Evolutionary conservation across 2,888 invertebrate species (phyloP), one percentile per base, ranked within the genome.

Genomic region (Onthophagus sagittarius): DNA sequence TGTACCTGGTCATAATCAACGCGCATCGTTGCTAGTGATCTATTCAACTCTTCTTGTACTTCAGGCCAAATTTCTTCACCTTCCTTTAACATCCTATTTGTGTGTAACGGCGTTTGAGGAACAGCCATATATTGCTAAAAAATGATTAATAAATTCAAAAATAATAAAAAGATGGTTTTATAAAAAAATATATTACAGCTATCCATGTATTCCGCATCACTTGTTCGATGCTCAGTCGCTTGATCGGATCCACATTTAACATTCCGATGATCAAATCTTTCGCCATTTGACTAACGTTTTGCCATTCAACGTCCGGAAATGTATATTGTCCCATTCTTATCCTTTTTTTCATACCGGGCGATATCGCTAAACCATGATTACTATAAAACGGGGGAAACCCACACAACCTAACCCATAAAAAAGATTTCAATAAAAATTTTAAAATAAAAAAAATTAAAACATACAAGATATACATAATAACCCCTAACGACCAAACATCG

Each of bases 321-420:
- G 97, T 97, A 85, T 98, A 99, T 84, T 99, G 97, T 0, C 99
- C 99, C 70, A 96, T 91, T 79, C 98, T 90, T 81, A 98, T 98
- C 76, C 97, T 89, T 85, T 94, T 97, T 85, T 99, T 99, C 99
- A 99, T 99, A 4, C 99, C 99, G 0, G 99, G 99, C 0, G 98
- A 98, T 84, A 99, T 99, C 62, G 99, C 97, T 71, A 97, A 88
- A 0, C 99, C 99, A 81, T 98, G 96, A 85, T 97, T 97, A 82
- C 98, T 98, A 86, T 98, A 99, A 87, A 99, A 99, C 0, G 99
- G 99, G 6, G 99, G 99, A 86, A 98, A 99, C 0, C 99, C 99
- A 84, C 99, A 99, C 75, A 99, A 88, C 79, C 90, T 90, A 78
- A 63, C 81, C 76, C 9, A 65, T 6, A 71, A 72, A 53, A 4